Evolutionary conservation across 2,113 vertebrate species (phyloP).

Genomic region (Arvicanthis niloticus): DNA sequence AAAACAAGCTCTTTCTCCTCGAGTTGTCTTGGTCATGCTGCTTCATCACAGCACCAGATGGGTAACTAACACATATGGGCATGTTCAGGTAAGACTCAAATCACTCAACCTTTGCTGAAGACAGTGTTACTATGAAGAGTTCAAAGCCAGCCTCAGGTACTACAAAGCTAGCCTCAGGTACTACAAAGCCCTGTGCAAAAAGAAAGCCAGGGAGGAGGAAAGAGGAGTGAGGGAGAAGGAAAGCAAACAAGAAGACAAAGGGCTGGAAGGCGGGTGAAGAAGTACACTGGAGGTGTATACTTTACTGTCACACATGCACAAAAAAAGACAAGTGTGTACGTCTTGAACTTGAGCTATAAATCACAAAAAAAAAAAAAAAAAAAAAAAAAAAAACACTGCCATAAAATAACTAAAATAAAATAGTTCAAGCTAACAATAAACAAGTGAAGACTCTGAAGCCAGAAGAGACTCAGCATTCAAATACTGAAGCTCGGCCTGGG

Average conservation of each 20-base stretch:
- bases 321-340: not conserved
- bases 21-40: not conserved
- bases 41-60: not conserved
- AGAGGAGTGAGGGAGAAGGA: not conserved
- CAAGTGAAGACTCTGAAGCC: not conserved
- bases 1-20: not conserved
- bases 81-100: not conserved
- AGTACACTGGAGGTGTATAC: not conserved
- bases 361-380: not conserved
- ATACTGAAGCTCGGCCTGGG: not conserved
- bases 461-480: not conserved
- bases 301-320: not conserved
- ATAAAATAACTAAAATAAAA: not conserved
- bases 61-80: not conserved
- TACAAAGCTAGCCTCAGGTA: not conserved
- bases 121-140: not conserved
- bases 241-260: not conserved
- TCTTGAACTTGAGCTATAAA: slow-evolving; percentile 21
- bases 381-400: not conserved
- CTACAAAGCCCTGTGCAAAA: not conserved
- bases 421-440: not conserved
- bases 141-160: not conserved
- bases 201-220: not conserved
- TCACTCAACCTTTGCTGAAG: not conserved
- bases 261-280: not conserved